Percentiles rank a stretch among this genome's conserved stretches.
phyloP scores from a whole-genome alignment of 1,140 invertebrate species.

The Anastrepha ludens region DNA sequence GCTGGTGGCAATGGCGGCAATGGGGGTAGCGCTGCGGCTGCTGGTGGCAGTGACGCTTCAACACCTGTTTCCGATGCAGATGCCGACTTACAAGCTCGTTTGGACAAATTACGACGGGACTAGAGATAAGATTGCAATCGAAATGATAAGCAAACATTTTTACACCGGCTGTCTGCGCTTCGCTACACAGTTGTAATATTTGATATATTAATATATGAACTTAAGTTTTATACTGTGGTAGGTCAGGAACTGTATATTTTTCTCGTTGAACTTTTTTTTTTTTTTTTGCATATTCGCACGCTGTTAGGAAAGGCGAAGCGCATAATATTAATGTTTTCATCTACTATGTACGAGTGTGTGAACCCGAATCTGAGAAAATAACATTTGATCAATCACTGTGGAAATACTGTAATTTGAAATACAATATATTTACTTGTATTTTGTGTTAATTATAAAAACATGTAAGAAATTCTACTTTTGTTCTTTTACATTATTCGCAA shows the following conservation, averaged over 20 bases:
- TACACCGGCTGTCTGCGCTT: not conserved
- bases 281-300: not conserved
- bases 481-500: no score
- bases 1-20: constrained; percentile 77
- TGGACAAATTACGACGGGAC: constrained; percentile 94
- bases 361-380: no score
- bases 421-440: no score
- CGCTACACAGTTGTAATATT: constrained; percentile 3
- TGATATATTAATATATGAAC: not conserved
- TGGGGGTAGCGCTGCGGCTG: constrained; percentile 75
- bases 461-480: no score
- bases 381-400: no score
- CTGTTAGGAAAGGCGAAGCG: constrained; percentile 1
- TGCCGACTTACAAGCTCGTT: constrained; percentile 94
- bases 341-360: no score
- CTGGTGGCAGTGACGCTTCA: constrained; percentile 75
- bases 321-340: not conserved
- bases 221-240: not conserved
- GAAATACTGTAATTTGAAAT: no score
- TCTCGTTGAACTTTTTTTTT: not conserved
- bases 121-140: constrained; percentile 69
- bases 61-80: constrained; percentile 88
- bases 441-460: no score
- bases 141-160: not conserved
- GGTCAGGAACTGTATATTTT: not conserved